phyloP scores from a whole-genome alignment of 2,113 vertebrate genomes.

The Stigmatopora nigra region DNA sequence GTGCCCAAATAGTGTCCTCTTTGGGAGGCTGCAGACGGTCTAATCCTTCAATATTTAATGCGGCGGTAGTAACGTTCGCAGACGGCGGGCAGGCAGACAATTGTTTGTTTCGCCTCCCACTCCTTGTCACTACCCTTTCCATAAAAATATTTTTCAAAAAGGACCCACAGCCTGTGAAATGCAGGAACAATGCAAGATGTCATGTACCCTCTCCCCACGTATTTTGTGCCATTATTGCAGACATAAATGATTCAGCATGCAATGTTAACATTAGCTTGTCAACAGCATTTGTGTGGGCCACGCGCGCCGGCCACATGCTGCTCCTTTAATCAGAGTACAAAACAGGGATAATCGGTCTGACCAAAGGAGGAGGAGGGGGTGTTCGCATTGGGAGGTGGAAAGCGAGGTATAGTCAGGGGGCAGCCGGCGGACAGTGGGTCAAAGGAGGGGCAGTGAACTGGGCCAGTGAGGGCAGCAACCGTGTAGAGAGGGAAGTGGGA shows the following conservation, averaged over 20 bases:
- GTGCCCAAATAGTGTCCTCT: slow-evolving; percentile 49
- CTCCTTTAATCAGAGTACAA: slow-evolving; percentile 69
- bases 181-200: slow-evolving; percentile 29
- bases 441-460: slow-evolving; percentile 22
- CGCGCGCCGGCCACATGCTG: slow-evolving; percentile 65
- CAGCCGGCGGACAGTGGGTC: slow-evolving; percentile 51
- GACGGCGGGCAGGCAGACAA: slow-evolving; percentile 8
- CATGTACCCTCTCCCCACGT: slow-evolving; percentile 29
- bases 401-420: slow-evolving; percentile 36
- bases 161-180: slow-evolving; percentile 26
- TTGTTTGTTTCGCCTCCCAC: slow-evolving; percentile 19
- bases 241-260: slow-evolving; percentile 70
- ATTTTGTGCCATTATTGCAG: slow-evolving; percentile 59
- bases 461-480: slow-evolving; percentile 8
- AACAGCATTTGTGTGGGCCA: slow-evolving; percentile 49
- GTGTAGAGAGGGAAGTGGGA: slow-evolving; percentile 23
- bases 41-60: slow-evolving; percentile 57
- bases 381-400: slow-evolving; percentile 24
- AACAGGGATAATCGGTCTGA: slow-evolving; percentile 63
- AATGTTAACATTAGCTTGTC: slow-evolving; percentile 62
- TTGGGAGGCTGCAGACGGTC: slow-evolving; percentile 45
- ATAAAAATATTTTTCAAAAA: slow-evolving; percentile 30
- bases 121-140: slow-evolving; percentile 4
- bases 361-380: slow-evolving; percentile 13
- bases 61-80: slow-evolving; percentile 27